Evolutionary conservation across 2,888 invertebrate genomes (phyloP), one percentile per base, ranked within the genome.

Genomic region (Orthonevra nobilis): DNA sequence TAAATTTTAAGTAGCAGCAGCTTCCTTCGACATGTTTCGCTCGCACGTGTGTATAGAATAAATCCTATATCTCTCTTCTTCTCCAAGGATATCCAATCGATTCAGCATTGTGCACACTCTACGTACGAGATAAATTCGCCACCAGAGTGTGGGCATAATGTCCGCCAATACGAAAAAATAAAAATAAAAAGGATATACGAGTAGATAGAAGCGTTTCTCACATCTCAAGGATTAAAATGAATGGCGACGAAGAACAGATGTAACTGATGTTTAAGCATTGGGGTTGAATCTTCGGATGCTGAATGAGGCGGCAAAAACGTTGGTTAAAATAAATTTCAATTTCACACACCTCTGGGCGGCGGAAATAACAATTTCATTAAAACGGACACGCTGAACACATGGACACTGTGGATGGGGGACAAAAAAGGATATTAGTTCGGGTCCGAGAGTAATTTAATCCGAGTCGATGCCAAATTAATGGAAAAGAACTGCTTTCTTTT

Each of bases 1-100:
- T 83, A 83, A 83, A 83, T 83, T 83, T 82, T 77, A 81, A 72
- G 61, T 60, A 75, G 73, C 68, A 81, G 73, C 74, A 58, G 81
- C 60, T 81, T 81, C 46, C 81, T 82, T 81, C 81, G 81, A 82
- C 81, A 82, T 82, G 79, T 81, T 68, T 79, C 61, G 30, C 52
- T 68, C 79, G 20, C 54, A 56, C 44, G 14, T 61, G 9, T n/a
- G n/a, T n/a, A n/a, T n/a, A n/a, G n/a, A n/a, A n/a, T n/a, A n/a
- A n/a, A 17, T 32, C 69, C 42, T 38, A 15, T 48, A 46, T 46
- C 15, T 14, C 40, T 17, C 32, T 44, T 36, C 28, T 52, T 15
- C 42, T 48, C n/a, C 44, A 61, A 66, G 79, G 61, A 77, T 73
- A 73, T 66, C 73, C 66, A 73, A 79, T 79, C 73, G 79, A 73